Percentiles rank a stretch among this genome's conserved stretches.
Evolutionary conservation across 1,140 invertebrate genomes (phyloP).

Genomic region (Macrosteles quadrilineatus): DNA sequence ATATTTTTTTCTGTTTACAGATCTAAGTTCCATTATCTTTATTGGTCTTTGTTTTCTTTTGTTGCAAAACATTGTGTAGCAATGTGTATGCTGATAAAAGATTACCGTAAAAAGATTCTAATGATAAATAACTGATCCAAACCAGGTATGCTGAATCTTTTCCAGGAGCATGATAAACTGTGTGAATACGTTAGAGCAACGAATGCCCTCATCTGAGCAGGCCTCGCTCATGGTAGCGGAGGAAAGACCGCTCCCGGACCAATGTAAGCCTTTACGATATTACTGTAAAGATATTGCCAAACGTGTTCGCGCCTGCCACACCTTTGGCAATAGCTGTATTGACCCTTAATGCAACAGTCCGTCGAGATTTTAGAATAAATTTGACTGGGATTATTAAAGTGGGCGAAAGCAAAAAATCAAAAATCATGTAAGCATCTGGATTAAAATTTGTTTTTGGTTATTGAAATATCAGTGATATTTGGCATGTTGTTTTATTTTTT

Average conservation of each 20-base stretch:
- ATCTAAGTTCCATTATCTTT: no score
- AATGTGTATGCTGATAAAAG: no score
- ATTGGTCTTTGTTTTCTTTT: no score
- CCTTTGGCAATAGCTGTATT: neutral
- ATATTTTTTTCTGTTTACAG: no score
- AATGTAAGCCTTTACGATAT: constrained; percentile 63
- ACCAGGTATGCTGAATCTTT: constrained; percentile 49
- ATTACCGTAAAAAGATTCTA: constrained; percentile 1
- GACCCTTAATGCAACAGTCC: constrained; percentile 1
- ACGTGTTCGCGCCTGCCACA: neutral
- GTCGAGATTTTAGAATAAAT: constrained; percentile 8
- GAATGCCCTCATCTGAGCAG: constrained; percentile 71
- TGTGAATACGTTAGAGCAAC: constrained; percentile 78
- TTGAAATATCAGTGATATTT: no score
- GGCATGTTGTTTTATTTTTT: no score
- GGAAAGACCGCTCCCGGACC: constrained; percentile 77
- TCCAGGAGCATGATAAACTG: constrained; percentile 83
- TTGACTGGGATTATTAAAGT: neutral
- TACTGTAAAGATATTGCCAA: neutral
- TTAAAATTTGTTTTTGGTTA: no score
- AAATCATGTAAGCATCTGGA: no score
- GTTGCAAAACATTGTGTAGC: no score
- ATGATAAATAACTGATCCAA: constrained; percentile 39
- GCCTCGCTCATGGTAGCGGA: constrained; percentile 74
- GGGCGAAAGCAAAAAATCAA: no score